These are phyloP conservation scores for Tachysurus vachellii DNA, from an alignment of 2,113 vertebrate species.

Conservation along the genomic window DNA sequence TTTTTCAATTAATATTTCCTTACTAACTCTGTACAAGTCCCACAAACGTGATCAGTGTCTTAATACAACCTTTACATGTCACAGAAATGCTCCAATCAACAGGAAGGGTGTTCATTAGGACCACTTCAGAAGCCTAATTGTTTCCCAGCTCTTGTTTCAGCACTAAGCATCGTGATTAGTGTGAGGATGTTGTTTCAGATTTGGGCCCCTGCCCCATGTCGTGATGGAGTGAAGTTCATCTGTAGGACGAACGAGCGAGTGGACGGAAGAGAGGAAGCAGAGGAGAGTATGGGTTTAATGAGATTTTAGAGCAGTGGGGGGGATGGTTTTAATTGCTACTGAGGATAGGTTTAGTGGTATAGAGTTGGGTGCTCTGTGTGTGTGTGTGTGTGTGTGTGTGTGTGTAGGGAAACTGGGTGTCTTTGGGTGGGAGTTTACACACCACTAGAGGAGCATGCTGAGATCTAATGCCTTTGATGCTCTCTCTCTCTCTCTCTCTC, in stretches of 20 bases:
- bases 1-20: neutral
- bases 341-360: conserved; percentile 78
- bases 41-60: neutral
- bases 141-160: conserved; percentile 24
- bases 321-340: conserved; percentile 98
- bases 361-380: conserved; percentile 33
- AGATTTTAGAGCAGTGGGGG: conserved; percentile 91
- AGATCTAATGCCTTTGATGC: conserved; percentile 92
- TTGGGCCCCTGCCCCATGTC: conserved; percentile 51
- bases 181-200: conserved; percentile 57
- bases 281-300: conserved; percentile 89
- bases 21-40: neutral
- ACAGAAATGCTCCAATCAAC: neutral
- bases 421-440: conserved; percentile 94
- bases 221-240: conserved; percentile 73
- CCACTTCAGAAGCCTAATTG: conserved; percentile 10
- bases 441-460: conserved; percentile 93
- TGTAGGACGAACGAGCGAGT: neutral
- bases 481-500: conserved; percentile 64
- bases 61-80: neutral
- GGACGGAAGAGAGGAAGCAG: conserved; percentile 73
- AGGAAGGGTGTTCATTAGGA: conserved; percentile 9
- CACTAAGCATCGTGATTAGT: conserved; percentile 54
- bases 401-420: conserved; percentile 50
- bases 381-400: conserved; percentile 30